Base-by-base conservation (phyloP, 1,140 invertebrate species). In the Asobara japonica region DNA sequence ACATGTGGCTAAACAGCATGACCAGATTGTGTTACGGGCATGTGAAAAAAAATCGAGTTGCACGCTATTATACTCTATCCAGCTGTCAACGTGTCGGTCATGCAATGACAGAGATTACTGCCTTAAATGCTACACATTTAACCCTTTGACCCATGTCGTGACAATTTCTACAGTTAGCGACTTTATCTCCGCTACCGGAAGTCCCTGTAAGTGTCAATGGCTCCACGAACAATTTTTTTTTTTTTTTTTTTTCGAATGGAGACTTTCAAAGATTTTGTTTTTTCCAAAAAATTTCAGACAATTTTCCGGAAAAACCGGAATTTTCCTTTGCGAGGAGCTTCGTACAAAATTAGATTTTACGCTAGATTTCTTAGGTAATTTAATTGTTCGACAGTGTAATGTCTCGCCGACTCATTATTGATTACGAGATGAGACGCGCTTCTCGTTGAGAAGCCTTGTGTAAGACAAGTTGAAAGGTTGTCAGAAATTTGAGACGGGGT, bases 381-480 rank as follows among this genome's bases (percentile, higher is more conserved):
- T n/a, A n/a, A n/a, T n/a, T 22, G 22, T 56, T 27, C 22, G 51
- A 25, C 22, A 25, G 22, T 7, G 3, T 13, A 56, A 13, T 56
- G 22, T 56, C 18, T 27, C 13, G 51, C n/a, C 51, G 22, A 18
- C 25, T 25, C 18, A 56, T 56, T 56, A 56, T 56, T 56, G 51
- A 56, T 56, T 56, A 56, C 20, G 22, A 25, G 51, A 56, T 56
- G 51, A 25, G 18, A 56, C 20, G 51, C 11, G 22, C 25, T 56
- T 18, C 18, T 18, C 51, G 45, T 56, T 27, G 51, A 56, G 22
- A 56, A 27, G 22, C 18, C 51, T 22, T 56, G 22, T 56, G 51
- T 56, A 56, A 56, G 51, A 56, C 51, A 56, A 56, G 51, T 56
- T 56, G 51, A 27, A 56, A 56, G 51, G 51, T 56, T 56, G 51